These are phyloP conservation scores for Halocynthia aurantium DNA, from an alignment of 23 tunicate species.

Conservation along the genomic window DNA sequence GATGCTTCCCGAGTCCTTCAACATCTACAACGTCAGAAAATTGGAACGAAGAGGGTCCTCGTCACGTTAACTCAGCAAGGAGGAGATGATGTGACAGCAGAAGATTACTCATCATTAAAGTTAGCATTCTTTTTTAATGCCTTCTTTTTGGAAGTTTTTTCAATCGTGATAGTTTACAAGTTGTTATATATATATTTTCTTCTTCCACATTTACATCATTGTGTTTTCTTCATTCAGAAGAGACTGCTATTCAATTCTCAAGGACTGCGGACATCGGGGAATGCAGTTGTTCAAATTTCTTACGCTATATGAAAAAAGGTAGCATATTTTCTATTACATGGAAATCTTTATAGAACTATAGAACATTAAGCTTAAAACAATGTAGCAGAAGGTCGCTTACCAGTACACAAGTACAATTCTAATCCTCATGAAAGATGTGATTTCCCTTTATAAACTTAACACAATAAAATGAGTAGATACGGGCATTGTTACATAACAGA, in stretches of 20 bases:
- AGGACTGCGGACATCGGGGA: not conserved
- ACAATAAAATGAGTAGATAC: not conserved
- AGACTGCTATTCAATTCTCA: constrained; percentile 1
- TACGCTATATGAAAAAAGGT: constrained; percentile 14
- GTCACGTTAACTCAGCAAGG: constrained; percentile 52
- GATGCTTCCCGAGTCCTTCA: constrained; percentile 47
- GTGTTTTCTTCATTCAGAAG: not conserved
- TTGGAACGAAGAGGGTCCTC: constrained; percentile 74
- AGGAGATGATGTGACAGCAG: constrained; percentile 6
- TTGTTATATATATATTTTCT: no score
- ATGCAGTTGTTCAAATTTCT: constrained; percentile 13
- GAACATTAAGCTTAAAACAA: not conserved
- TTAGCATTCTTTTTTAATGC: not conserved
- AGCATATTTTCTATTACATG: not conserved
- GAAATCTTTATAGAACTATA: not conserved
- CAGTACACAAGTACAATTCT: no score
- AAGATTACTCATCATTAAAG: constrained; percentile 5
- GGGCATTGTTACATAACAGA: not conserved
- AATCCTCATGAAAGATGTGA: no score
- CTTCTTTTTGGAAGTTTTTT: no score
- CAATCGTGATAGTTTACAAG: no score
- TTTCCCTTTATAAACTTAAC: no score
- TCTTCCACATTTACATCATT: no score
- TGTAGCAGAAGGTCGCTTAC: no score
- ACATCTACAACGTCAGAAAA: constrained; percentile 44